Conservation (phyloP, 1,140 invertebrate genomes). For the Temnothorax nylanderi region DNA sequence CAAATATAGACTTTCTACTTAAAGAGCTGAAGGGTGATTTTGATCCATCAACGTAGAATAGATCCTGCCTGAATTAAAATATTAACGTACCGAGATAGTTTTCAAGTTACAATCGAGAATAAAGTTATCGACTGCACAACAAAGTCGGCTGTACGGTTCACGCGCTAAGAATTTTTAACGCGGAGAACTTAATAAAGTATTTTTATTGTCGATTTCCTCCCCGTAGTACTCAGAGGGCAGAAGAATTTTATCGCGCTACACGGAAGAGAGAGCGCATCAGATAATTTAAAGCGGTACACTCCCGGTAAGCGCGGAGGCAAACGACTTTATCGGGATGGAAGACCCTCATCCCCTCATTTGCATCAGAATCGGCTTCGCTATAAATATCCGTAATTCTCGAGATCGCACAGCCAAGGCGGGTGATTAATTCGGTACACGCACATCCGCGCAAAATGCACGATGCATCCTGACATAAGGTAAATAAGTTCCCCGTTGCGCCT, state of each 20-base stretch:
- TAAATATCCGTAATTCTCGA: constrained; percentile 71
- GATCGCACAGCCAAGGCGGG: constrained; percentile 52
- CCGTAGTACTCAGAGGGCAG: neutral
- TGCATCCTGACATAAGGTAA: constrained; percentile 35
- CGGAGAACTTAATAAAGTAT: constrained; percentile 46
- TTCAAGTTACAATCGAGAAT: neutral
- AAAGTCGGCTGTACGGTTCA: neutral
- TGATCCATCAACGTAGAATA: neutral
- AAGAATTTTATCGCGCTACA: constrained; percentile 61
- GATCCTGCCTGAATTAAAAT: neutral
- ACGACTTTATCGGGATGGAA: constrained; percentile 68
- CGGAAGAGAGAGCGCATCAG: constrained; percentile 60
- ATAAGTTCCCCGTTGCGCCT: constrained; percentile 46
- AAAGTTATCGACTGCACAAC: neutral
- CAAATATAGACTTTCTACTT: neutral
- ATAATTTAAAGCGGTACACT: constrained; percentile 67
- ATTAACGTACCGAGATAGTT: neutral
- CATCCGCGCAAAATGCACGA: constrained; percentile 46
- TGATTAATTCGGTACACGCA: constrained; percentile 58
- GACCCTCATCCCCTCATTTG: constrained; percentile 59
- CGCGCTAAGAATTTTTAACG: constrained; percentile 34
- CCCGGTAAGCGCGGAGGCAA: constrained; percentile 59
- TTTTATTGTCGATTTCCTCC: constrained; percentile 44
- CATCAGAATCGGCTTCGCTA: constrained; percentile 70
- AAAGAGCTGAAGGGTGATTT: neutral